Percentiles rank a stretch among this genome's conserved stretches.
These are phyloP conservation scores for Harpalus rubripes DNA, from an alignment of 2,888 invertebrate species.

Conservation along the genomic window DNA sequence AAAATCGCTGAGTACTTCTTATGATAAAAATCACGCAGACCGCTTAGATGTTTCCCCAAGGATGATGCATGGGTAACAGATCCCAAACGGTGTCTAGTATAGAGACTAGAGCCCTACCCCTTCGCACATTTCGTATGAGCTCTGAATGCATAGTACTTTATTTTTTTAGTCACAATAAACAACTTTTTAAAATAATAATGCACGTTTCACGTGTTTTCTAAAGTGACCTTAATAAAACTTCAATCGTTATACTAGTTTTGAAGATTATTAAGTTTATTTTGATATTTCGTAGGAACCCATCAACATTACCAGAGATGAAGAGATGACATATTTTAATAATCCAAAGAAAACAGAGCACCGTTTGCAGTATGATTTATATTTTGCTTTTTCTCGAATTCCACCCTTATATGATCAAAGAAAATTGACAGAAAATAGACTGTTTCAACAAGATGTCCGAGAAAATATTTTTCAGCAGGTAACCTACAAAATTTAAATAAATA, in stretches of 20 bases:
- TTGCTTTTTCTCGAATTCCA: conserved; percentile 74
- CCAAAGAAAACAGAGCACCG: conserved; percentile 68
- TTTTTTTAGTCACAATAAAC: background rate
- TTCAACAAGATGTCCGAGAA: conserved; percentile 73
- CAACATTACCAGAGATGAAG: conserved; percentile 71
- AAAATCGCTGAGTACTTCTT: no score
- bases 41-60: no score
- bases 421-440: conserved; percentile 73
- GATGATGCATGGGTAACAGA: no score
- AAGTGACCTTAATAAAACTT: no score
- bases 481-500: background rate
- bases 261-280: background rate
- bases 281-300: conserved; percentile 70
- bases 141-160: background rate
- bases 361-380: conserved; percentile 75
- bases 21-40: no score
- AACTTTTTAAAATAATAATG: no score
- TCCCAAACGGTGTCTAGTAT: no score
- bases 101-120: no score
- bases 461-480: conserved; percentile 75
- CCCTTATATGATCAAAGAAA: conserved; percentile 75
- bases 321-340: conserved; percentile 75
- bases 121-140: background rate
- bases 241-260: background rate
- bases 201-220: no score